phyloP scores from a whole-genome alignment of 1,140 invertebrate species.

The Piezodorus guildinii region DNA sequence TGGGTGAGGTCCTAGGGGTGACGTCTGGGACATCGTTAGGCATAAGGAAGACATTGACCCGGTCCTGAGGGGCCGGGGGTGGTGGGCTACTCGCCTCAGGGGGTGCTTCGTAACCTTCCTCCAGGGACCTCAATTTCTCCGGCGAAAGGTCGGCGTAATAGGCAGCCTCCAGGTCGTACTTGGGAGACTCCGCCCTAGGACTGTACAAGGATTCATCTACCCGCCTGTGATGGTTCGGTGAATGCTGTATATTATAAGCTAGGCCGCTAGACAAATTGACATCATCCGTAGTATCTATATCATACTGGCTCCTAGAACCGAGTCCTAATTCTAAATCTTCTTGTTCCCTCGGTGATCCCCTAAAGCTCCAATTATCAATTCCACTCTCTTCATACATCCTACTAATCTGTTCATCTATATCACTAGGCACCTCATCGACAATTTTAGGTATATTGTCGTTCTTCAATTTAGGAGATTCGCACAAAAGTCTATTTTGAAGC shows the following conservation, averaged over 20 bases:
- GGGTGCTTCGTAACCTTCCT: conserved; percentile 48
- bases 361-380: conserved; percentile 59
- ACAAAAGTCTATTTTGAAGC: conserved; percentile 52
- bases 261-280: conserved; percentile 10
- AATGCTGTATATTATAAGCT: conserved; percentile 36
- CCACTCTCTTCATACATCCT: conserved; percentile 52
- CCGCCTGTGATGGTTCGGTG: conserved; percentile 23
- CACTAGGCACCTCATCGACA: conserved; percentile 49
- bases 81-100: conserved; percentile 53
- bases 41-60: conserved; percentile 27
- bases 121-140: conserved; percentile 42
- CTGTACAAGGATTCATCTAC: conserved; percentile 3
- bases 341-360: conserved; percentile 14
- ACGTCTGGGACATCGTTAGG: conserved; percentile 29
- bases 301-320: conserved; percentile 13
- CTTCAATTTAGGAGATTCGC: conserved; percentile 40
- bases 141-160: not conserved
- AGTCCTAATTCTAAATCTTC: conserved; percentile 11
- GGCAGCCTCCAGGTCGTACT: not conserved
- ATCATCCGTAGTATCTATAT: conserved; percentile 9
- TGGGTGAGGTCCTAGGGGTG: conserved; percentile 54
- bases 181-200: not conserved
- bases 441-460: conserved; percentile 37
- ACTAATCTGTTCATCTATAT: conserved; percentile 55
- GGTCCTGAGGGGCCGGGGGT: conserved; percentile 55